A percentile compares a stretch with the other conserved stretches of the same genome.
Conservation (phyloP, 2,113 vertebrate genomes). For the Embiotoca jacksoni region DNA sequence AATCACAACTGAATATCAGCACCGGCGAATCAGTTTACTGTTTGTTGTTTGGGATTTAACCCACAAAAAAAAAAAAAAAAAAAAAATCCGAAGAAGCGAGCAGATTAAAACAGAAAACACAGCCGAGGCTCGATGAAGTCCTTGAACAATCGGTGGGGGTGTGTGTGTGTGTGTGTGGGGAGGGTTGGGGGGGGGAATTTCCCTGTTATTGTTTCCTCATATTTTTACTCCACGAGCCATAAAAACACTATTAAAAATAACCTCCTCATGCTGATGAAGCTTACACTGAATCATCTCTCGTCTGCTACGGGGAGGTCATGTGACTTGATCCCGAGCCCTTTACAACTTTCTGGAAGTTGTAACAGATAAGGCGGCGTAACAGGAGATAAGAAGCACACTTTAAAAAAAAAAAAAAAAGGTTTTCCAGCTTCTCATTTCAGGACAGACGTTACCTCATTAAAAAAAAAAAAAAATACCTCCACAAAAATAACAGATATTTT, state of each 20-base stretch:
- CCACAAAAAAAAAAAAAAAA: conserved; percentile 13
- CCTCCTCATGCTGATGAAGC: background rate
- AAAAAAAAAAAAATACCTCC: too few relatives aligned
- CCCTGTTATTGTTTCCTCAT: conserved; percentile 11
- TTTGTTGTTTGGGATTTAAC: conserved; percentile 20
- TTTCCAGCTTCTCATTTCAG: too few relatives aligned
- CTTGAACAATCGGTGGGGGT: too few relatives aligned
- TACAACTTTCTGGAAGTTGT: conserved; percentile 20
- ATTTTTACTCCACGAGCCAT: background rate
- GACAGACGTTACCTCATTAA: too few relatives aligned
- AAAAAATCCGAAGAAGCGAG: conserved; percentile 12
- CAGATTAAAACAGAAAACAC: background rate
- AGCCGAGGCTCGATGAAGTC: background rate
- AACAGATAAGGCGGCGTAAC: conserved; percentile 15
- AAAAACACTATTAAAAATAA: conserved; percentile 10
- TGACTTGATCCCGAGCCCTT: background rate
- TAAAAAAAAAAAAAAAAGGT: background rate
- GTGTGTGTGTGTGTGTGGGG: too few relatives aligned
- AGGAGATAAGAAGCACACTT: conserved; percentile 23
- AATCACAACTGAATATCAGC: too few relatives aligned
- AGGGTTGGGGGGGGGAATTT: conserved; percentile 17
- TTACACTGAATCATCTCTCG: background rate
- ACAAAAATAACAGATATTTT: too few relatives aligned
- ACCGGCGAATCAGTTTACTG: too few relatives aligned
- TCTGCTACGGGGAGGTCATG: conserved; percentile 10